These are phyloP conservation scores for Gila orcuttii DNA, from an alignment of 2,113 vertebrate genomes.

Conservation along the genomic window DNA sequence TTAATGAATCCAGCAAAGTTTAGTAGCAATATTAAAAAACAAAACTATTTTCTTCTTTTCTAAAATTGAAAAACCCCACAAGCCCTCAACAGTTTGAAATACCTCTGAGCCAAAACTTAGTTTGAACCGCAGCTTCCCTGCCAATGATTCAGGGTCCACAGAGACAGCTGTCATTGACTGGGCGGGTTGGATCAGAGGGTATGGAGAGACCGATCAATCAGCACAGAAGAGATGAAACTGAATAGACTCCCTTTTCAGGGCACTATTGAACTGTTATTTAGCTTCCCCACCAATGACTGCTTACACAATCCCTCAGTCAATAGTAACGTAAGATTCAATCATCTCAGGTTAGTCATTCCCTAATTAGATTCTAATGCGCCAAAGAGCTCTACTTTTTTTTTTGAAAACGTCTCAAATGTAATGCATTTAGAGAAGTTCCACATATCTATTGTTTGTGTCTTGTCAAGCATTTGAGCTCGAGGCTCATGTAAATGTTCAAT, in stretches of 20 bases:
- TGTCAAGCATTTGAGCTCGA: background rate
- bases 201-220: conserved; percentile 51
- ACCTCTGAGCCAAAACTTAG: background rate
- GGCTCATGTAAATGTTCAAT: conserved; percentile 9
- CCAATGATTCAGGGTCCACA: conserved; percentile 14
- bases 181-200: conserved; percentile 10
- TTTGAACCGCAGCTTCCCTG: background rate
- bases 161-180: conserved; percentile 42
- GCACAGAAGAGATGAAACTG: conserved; percentile 38
- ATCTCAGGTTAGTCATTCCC: conserved; percentile 36
- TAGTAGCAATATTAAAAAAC: background rate
- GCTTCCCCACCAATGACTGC: conserved; percentile 48
- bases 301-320: conserved; percentile 52
- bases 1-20: background rate
- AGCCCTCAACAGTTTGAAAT: background rate
- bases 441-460: background rate
- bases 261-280: conserved; percentile 52
- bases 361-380: conserved; percentile 32
- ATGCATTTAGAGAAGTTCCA: background rate
- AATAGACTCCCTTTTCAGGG: conserved; percentile 31
- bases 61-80: conserved; percentile 6
- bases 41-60: background rate
- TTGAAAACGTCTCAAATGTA: background rate
- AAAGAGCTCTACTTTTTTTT: background rate
- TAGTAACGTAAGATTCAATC: conserved; percentile 51